phyloP scores from a whole-genome alignment of 92 coral and sea anemone species.

The Meandrina meandrites region DNA sequence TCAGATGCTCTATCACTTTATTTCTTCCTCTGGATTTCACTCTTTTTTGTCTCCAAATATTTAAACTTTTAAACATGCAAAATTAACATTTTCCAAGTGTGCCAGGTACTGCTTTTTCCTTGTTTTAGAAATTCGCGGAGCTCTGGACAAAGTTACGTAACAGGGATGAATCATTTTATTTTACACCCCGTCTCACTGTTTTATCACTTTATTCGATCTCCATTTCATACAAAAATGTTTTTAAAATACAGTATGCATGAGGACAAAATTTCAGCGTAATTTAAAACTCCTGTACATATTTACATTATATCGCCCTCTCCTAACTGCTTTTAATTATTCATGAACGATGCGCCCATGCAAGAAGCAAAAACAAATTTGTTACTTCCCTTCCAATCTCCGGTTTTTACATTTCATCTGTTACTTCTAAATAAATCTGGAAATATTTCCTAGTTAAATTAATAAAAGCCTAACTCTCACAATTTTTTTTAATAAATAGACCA shows the following conservation, averaged over 20 bases:
- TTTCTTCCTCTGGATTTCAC: background rate
- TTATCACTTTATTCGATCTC: background rate
- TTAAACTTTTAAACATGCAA: too few relatives aligned
- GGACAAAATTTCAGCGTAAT: background rate
- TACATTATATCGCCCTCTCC: background rate
- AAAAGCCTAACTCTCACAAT: background rate
- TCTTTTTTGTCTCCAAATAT: background rate
- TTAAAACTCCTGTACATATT: slow-evolving; percentile 16
- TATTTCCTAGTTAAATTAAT: background rate
- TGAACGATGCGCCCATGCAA: background rate
- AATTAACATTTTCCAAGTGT: background rate
- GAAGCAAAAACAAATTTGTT: background rate
- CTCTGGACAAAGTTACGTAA: background rate
- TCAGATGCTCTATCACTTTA: background rate
- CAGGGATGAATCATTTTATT: background rate
- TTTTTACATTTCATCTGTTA: background rate
- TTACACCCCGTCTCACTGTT: background rate
- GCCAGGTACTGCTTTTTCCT: background rate
- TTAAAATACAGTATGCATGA: slow-evolving; percentile 12
- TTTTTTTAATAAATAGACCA: background rate
- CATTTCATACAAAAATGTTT: background rate
- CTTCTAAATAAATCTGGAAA: background rate
- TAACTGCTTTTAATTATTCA: slow-evolving; percentile 5
- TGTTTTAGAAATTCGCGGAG: background rate
- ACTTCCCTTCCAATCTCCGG: background rate